phyloP scores from a whole-genome alignment of 2,888 invertebrate genomes.

The Heliconius ethilla region DNA sequence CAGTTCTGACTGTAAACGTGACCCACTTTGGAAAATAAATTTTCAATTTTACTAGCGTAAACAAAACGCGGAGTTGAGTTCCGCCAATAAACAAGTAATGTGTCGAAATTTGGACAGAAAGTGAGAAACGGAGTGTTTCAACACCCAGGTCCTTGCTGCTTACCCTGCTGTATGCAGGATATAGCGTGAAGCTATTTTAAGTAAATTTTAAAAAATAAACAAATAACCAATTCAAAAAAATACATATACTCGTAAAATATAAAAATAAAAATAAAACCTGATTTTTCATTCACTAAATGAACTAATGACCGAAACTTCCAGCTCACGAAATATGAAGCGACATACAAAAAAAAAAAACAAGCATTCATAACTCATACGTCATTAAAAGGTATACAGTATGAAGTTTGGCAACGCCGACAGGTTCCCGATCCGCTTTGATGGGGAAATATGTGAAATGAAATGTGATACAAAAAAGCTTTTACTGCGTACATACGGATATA shows the following conservation, averaged over 20 bases:
- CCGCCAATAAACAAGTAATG: neutral
- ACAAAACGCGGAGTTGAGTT: neutral
- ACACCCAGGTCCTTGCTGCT: neutral
- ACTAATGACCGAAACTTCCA: neutral
- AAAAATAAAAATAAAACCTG: neutral
- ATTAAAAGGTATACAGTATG: constrained; percentile 13
- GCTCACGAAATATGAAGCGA: neutral
- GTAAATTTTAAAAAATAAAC: too few relatives aligned
- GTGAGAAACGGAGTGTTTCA: neutral
- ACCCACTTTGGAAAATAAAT: neutral
- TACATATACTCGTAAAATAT: neutral
- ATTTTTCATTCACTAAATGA: neutral
- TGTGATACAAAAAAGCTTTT: constrained; percentile 16
- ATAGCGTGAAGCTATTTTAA: neutral
- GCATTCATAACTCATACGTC: neutral
- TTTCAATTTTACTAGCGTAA: neutral
- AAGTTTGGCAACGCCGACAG: constrained; percentile 16
- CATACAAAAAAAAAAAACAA: constrained; percentile 2
- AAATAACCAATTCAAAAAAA: neutral
- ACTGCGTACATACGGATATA: neutral
- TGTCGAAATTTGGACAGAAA: neutral
- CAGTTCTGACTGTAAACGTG: too few relatives aligned
- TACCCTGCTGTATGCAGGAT: neutral
- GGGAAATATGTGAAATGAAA: constrained; percentile 17
- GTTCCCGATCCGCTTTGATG: constrained; percentile 14